Evolutionary conservation across 2,113 vertebrate species (phyloP).

Genomic region (Globicephala melas): DNA sequence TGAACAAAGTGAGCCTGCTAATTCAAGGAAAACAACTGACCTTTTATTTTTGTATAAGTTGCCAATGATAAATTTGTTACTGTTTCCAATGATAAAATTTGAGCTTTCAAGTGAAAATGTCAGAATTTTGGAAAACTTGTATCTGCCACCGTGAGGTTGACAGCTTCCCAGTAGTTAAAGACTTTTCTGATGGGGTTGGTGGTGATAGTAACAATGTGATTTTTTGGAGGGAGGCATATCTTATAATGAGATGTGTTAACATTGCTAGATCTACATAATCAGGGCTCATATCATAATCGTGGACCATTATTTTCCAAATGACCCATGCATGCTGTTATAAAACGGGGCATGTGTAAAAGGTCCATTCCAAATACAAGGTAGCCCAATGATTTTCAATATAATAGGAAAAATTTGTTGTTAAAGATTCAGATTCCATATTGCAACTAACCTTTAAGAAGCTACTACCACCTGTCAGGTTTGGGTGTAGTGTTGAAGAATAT

Average conservation of each 20-base stretch:
- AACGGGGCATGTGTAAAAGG: background rate
- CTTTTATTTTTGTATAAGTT: constrained; percentile 7
- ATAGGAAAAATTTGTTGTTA: background rate
- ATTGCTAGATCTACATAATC: background rate
- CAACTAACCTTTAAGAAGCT: background rate
- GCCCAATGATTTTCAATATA: background rate
- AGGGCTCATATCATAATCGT: background rate
- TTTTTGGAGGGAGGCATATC: background rate
- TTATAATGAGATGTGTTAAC: background rate
- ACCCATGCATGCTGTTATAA: background rate
- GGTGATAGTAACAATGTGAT: background rate
- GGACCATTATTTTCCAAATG: background rate
- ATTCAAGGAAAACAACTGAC: background rate
- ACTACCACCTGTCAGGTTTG: background rate
- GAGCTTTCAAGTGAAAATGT: constrained; percentile 1
- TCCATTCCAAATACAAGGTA: background rate
- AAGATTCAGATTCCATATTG: background rate
- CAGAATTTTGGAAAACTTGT: background rate
- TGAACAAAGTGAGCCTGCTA: background rate
- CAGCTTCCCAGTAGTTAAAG: background rate
- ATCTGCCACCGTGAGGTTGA: background rate
- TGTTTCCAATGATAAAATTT: background rate
- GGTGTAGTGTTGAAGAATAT: background rate
- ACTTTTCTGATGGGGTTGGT: background rate
- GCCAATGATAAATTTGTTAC: background rate